Percentiles rank a stretch among this genome's conserved stretches.
Evolutionary conservation across 2,113 vertebrate genomes (phyloP).

Genomic region (Hippocampus zosterae): DNA sequence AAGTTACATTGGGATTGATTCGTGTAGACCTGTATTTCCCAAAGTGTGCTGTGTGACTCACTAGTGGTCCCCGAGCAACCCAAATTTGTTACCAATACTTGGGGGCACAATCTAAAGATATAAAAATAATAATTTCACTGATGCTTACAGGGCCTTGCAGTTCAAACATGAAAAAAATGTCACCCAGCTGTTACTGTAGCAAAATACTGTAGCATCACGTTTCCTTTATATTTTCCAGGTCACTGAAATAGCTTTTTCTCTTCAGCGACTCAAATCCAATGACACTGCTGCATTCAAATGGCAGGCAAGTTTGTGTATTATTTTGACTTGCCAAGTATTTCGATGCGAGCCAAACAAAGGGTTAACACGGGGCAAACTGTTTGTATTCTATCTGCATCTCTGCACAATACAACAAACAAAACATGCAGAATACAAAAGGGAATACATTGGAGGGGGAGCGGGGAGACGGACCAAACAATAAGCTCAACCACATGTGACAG

Average conservation of each 20-base stretch:
- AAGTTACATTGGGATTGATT: too few species aligned
- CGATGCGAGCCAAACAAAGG: background rate
- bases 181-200: too few species aligned
- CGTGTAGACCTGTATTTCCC: too few species aligned
- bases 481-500: slow-evolving; percentile 68
- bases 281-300: background rate
- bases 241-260: background rate
- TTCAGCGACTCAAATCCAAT: background rate
- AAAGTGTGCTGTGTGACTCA: too few species aligned
- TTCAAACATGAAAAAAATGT: too few species aligned
- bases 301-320: background rate
- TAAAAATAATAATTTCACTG: too few species aligned
- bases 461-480: slow-evolving; percentile 72
- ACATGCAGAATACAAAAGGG: slow-evolving; percentile 73
- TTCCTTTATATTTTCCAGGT: background rate
- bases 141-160: too few species aligned
- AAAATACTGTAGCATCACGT: background rate
- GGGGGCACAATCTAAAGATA: too few species aligned
- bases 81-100: too few species aligned
- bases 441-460: slow-evolving; percentile 62
- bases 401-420: slow-evolving; percentile 71
- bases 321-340: background rate
- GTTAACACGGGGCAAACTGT: slow-evolving; percentile 65
- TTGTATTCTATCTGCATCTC: slow-evolving; percentile 71
- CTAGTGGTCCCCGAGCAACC: too few species aligned